Conservation (phyloP, 1,140 invertebrate genomes). For the Subanguina moxae region DNA sequence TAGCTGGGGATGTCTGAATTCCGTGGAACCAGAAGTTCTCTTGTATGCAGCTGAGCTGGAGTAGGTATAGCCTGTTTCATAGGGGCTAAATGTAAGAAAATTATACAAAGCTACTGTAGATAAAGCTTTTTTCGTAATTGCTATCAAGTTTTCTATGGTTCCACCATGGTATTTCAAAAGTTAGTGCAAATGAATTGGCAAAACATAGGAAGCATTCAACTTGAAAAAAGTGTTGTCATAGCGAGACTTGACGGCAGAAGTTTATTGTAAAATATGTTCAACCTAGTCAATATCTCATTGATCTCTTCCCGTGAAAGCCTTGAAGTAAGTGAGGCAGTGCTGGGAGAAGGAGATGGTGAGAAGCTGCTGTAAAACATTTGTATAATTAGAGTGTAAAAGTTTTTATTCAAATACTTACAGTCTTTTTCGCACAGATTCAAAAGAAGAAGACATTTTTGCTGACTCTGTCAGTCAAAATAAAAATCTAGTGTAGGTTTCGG, state of each 20-base stretch:
- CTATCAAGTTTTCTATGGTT: too few relatives aligned
- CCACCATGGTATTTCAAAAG: too few relatives aligned
- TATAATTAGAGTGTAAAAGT: not conserved
- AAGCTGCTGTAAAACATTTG: slow-evolving; percentile 9
- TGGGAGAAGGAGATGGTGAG: slow-evolving; percentile 8
- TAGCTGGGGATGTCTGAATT: slow-evolving; percentile 22
- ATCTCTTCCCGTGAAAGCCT: slow-evolving; percentile 24
- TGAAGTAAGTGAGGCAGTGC: slow-evolving; percentile 7
- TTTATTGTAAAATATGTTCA: slow-evolving; percentile 4
- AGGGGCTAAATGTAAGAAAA: slow-evolving; percentile 14
- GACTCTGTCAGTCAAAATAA: not conserved
- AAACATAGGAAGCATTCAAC: too few relatives aligned
- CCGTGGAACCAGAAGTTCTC: slow-evolving; percentile 9
- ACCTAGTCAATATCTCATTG: slow-evolving; percentile 27
- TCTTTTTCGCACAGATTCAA: not conserved
- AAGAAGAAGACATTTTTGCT: not conserved
- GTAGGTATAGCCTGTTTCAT: slow-evolving; percentile 24
- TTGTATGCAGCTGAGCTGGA: slow-evolving; percentile 20
- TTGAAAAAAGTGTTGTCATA: too few relatives aligned
- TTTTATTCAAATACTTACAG: not conserved
- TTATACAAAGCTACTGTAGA: too few relatives aligned
- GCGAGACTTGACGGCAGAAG: too few relatives aligned
- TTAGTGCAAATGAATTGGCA: too few relatives aligned
- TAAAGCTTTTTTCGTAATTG: too few relatives aligned
- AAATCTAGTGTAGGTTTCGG: too few relatives aligned